A percentile compares a stretch with the other conserved stretches of the same genome.
phyloP scores from a whole-genome alignment of 1,140 invertebrate species.

The Pseudomyrmex flavicornis region DNA sequence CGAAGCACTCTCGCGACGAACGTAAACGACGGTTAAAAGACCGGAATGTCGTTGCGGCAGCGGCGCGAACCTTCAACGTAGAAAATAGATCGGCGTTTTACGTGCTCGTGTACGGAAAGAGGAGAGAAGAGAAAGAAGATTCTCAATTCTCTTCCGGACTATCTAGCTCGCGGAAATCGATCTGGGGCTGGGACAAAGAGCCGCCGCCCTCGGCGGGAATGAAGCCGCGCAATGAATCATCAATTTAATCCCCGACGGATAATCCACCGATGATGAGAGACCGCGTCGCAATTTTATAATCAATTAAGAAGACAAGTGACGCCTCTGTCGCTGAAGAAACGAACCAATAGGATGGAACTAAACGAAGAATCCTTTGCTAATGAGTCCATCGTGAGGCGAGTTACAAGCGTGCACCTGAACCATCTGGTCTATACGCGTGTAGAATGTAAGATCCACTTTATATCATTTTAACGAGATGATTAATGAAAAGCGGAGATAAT shows the following conservation, averaged over 20 bases:
- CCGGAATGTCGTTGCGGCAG: conserved; percentile 46
- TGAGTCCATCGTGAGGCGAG: conserved; percentile 51
- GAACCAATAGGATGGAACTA: conserved; percentile 40
- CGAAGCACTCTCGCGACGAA: conserved; percentile 16
- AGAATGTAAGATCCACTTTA: conserved; percentile 30
- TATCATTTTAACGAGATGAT: conserved; percentile 42
- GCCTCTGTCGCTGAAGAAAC: background rate
- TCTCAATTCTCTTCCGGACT: conserved; percentile 20
- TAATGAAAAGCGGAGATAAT: conserved; percentile 24
- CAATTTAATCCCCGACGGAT: conserved; percentile 50
- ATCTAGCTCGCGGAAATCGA: conserved; percentile 51
- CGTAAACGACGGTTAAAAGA: conserved; percentile 21
- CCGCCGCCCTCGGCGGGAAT: background rate
- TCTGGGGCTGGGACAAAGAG: conserved; percentile 37
- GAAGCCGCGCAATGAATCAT: conserved; percentile 42
- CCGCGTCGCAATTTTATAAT: conserved; percentile 58
- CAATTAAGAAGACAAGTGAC: conserved; percentile 51
- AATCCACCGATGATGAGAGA: conserved; percentile 51
- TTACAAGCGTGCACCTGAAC: conserved; percentile 51
- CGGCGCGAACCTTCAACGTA: conserved; percentile 36
- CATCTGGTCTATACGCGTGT: background rate
- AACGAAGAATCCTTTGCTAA: conserved; percentile 62
- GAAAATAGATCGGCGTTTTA: conserved; percentile 61
- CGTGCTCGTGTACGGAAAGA: conserved; percentile 12
- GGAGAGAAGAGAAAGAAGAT: background rate